Base-by-base conservation (phyloP, 2,888 invertebrate species). In the Zonitis immaculata region DNA sequence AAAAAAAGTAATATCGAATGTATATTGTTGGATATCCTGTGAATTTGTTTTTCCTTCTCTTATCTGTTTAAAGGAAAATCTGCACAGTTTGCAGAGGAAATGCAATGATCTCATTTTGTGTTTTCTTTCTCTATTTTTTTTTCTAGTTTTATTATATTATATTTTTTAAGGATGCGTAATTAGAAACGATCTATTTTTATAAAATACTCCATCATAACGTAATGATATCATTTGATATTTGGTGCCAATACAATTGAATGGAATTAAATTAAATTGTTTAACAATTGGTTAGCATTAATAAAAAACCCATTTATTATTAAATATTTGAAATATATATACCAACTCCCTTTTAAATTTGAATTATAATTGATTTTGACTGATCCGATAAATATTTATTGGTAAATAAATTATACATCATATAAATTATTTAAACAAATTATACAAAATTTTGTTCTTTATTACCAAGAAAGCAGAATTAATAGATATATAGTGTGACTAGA, bases 191-290 rank as follows among this genome's bases (percentile, higher is more conserved):
- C 27, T 27, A 27, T 27, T 27, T 25, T 25, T 25, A 25, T 25
- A 25, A 25, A 25, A 25, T 25, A 25, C n/a, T 25, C 30, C 5
- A 30, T 30, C n/a, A 11, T 11, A 30, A n/a, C n/a, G n/a, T n/a
- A n/a, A n/a, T n/a, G n/a, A n/a, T n/a, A n/a, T n/a, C n/a, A 43
- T 28, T 47, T 44, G 39, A 53, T 49, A 47, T 54, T 54, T 50
- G 54, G 54, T 54, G 54, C 46, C 54, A 47, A 32, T 2, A 32
- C 54, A 54, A 45, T 49, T 47, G 47, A 49, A 46, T 54, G 44
- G 42, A 43, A 16, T 32, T 7, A n/a, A n/a, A n/a, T n/a, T n/a
- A n/a, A n/a, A n/a, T n/a, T n/a, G n/a, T n/a, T n/a, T n/a, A n/a
- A n/a, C n/a, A n/a, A n/a, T n/a, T n/a, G n/a, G n/a, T n/a, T n/a